These are phyloP conservation scores for Seriola aureovittata DNA, from an alignment of 2,113 vertebrate genomes.

Conservation along the genomic window DNA sequence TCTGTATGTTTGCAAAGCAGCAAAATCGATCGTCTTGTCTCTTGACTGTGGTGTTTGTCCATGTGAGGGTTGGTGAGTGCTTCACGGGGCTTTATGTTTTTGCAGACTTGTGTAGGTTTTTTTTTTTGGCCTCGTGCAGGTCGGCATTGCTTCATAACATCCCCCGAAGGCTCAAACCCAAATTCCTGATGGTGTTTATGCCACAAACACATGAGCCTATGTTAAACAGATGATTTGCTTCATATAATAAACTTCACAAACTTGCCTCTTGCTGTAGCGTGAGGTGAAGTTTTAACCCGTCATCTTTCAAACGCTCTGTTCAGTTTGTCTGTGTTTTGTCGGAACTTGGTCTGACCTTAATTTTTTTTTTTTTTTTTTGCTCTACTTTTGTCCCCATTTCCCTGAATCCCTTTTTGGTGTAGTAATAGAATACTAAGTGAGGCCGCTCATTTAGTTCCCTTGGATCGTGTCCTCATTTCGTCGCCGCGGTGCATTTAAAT, in stretches of 20 bases:
- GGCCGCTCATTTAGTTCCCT: conserved; percentile 80
- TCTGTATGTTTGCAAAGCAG: neutral
- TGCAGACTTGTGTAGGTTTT: neutral
- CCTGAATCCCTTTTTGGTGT: conserved; percentile 60
- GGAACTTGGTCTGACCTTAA: conserved; percentile 62
- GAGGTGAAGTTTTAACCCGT: neutral
- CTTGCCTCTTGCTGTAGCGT: neutral
- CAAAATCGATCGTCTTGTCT: rapidly evolving
- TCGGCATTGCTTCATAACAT: conserved; percentile 41
- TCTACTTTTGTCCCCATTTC: conserved; percentile 62
- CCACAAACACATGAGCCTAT: neutral
- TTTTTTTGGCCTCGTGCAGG: conserved; percentile 32
- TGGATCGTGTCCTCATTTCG: conserved; percentile 81
- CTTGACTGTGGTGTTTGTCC: neutral
- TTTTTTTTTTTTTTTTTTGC: conserved; percentile 31
- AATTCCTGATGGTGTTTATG: conserved; percentile 25
- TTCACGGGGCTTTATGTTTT: neutral
- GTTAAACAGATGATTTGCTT: neutral
- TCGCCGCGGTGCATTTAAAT: conserved; percentile 85
- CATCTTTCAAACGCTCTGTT: neutral
- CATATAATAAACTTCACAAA: neutral
- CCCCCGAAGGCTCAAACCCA: conserved; percentile 8
- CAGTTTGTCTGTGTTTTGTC: conserved; percentile 40
- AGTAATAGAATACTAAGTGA: conserved; percentile 82
- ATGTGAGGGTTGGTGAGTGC: neutral